Evolutionary conservation across 2,113 vertebrate species (phyloP).

Genomic region (Bos javanicus): DNA sequence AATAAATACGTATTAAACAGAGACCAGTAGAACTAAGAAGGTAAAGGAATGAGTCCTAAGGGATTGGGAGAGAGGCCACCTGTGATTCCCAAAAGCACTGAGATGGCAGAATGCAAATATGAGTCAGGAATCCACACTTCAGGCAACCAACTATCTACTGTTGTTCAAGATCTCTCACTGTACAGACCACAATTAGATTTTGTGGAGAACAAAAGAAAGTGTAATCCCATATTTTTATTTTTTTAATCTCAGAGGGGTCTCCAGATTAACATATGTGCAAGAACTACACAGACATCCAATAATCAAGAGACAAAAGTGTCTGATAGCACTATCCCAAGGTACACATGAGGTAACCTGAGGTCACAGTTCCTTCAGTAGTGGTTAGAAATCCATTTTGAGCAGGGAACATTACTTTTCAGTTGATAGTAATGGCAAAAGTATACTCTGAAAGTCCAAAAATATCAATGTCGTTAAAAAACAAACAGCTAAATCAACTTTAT

Average conservation of each 20-base stretch:
- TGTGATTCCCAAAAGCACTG: not conserved
- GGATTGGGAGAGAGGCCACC: not conserved
- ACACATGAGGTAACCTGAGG: not conserved
- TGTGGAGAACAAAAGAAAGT: not conserved
- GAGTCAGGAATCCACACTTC: not conserved
- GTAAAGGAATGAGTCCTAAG: not conserved
- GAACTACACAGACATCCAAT: not conserved
- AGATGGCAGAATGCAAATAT: not conserved
- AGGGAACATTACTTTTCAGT: not conserved
- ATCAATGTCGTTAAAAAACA: not conserved
- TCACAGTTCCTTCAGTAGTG: not conserved
- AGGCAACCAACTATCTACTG: not conserved
- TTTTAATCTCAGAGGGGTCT: not conserved
- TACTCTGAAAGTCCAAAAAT: conserved; percentile 31
- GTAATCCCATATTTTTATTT: not conserved
- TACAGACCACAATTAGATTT: not conserved
- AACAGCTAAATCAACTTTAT: conserved; percentile 10
- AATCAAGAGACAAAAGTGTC: not conserved
- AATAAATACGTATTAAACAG: not conserved
- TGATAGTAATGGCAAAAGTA: not conserved
- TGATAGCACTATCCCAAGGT: no score
- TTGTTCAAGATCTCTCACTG: not conserved
- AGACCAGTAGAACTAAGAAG: not conserved
- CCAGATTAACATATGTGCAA: not conserved
- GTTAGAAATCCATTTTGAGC: not conserved